Percentiles rank a stretch among this genome's conserved stretches.
phyloP scores from a whole-genome alignment of 2,888 invertebrate genomes.

The Pyrocoelia pectoralis region DNA sequence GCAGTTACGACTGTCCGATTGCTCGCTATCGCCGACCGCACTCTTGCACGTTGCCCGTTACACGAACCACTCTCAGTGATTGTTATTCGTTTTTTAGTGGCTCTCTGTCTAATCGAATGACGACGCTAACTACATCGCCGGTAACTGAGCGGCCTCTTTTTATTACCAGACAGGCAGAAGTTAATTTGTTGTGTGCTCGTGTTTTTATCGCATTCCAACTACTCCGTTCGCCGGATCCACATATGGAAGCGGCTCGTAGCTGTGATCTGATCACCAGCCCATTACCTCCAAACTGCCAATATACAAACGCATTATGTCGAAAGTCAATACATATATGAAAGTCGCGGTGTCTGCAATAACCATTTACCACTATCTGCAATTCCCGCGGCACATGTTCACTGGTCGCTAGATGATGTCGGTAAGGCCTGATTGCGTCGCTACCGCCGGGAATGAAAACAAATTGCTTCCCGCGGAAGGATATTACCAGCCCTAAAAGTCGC shows the following conservation, averaged over 20 bases:
- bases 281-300: slow-evolving; percentile 57
- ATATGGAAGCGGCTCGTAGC: slow-evolving; percentile 45
- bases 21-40: slow-evolving; percentile 57
- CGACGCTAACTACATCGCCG: slow-evolving; percentile 51
- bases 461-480: slow-evolving; percentile 58
- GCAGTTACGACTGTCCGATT: slow-evolving; percentile 71
- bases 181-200: slow-evolving; percentile 55
- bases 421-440: slow-evolving; percentile 50
- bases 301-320: slow-evolving; percentile 57
- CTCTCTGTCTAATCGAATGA: slow-evolving; percentile 55
- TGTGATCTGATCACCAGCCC: slow-evolving; percentile 49
- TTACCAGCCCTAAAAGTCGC: slow-evolving; percentile 54
- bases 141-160: slow-evolving; percentile 45
- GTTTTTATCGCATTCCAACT: slow-evolving; percentile 54
- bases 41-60: slow-evolving; percentile 44
- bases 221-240: slow-evolving; percentile 37
- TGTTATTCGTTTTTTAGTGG: slow-evolving; percentile 57
- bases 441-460: slow-evolving; percentile 57
- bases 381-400: slow-evolving; percentile 56
- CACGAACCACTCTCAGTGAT: slow-evolving; percentile 51
- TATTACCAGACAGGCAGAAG: slow-evolving; percentile 48
- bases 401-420: slow-evolving; percentile 55
- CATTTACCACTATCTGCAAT: slow-evolving; percentile 58
- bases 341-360: slow-evolving; percentile 54
- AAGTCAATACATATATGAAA: slow-evolving; percentile 56